Conservation (phyloP, 2,888 invertebrate species). For the Bibio marci region DNA sequence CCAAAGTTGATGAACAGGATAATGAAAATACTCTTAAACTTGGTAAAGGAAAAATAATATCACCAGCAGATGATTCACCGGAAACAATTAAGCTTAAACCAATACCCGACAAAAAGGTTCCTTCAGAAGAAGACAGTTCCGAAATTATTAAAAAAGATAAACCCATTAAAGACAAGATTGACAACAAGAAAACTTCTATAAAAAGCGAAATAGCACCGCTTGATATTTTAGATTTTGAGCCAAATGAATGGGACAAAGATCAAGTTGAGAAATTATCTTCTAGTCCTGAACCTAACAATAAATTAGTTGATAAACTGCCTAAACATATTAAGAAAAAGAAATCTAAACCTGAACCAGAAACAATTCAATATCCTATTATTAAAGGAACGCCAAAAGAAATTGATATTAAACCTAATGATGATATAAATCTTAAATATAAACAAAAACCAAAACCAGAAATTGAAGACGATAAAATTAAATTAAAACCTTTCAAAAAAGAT, state of each 20-base stretch:
- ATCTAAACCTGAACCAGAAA: slow-evolving; percentile 18
- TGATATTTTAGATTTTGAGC: slow-evolving; percentile 8
- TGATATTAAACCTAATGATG: slow-evolving; percentile 1
- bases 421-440: slow-evolving; percentile 2
- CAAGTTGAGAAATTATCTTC: slow-evolving; percentile 9
- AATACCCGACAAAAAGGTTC: slow-evolving; percentile 20
- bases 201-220: slow-evolving; percentile 18
- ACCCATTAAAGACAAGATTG: slow-evolving; percentile 17
- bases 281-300: slow-evolving; percentile 11
- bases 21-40: background rate
- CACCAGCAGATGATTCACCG: slow-evolving; percentile 9
- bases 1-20: background rate
- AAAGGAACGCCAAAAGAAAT: background rate
- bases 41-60: background rate
- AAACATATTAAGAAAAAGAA: slow-evolving; percentile 12
- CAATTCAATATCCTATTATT: background rate
- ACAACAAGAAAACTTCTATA: slow-evolving; percentile 22
- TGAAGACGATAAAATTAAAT: background rate
- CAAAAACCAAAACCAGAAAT: slow-evolving; percentile 2
- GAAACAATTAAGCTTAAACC: slow-evolving; percentile 19
- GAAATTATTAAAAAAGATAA: slow-evolving; percentile 14
- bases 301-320: slow-evolving; percentile 17
- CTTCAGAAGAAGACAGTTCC: slow-evolving; percentile 17
- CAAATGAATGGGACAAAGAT: slow-evolving; percentile 13
- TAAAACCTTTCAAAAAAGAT: slow-evolving; percentile 2